phyloP scores from a whole-genome alignment of 2,113 vertebrate species.

The Benitochromis conjunctus region DNA sequence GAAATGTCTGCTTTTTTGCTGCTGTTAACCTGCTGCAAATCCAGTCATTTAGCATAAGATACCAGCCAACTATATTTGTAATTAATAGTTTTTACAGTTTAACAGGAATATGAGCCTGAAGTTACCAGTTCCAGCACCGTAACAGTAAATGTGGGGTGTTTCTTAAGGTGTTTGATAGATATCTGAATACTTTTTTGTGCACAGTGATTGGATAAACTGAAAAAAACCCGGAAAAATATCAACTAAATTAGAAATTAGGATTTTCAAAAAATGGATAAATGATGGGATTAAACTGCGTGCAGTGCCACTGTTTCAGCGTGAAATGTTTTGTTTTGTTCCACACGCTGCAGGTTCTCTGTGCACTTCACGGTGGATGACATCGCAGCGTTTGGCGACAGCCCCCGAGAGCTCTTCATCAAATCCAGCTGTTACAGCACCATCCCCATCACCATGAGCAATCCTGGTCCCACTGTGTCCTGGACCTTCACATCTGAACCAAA shows the following conservation, averaged over 20 bases:
- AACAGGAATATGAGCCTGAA: background rate
- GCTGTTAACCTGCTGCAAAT: background rate
- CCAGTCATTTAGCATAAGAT: background rate
- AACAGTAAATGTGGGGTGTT: background rate
- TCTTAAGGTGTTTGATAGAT: background rate
- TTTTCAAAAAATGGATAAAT: background rate
- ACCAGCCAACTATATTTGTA: background rate
- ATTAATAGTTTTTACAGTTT: background rate
- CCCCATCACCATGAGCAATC: slow-evolving; percentile 73
- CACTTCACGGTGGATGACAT: slow-evolving; percentile 82
- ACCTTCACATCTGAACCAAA: slow-evolving; percentile 93
- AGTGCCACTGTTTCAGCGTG: background rate
- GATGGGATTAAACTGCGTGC: background rate
- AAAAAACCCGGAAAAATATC: background rate
- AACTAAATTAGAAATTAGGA: background rate
- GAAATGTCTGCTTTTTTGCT: background rate
- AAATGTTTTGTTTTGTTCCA: background rate
- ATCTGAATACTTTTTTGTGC: background rate
- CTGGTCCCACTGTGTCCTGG: slow-evolving; percentile 87
- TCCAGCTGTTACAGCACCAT: slow-evolving; percentile 90
- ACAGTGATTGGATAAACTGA: background rate
- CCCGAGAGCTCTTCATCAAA: slow-evolving; percentile 87
- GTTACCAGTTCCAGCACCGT: background rate
- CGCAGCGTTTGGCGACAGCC: slow-evolving; percentile 77
- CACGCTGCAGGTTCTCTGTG: slow-evolving; percentile 72